Evolutionary conservation across 2,888 invertebrate species (phyloP), one percentile per base, ranked within the genome.

Genomic region (Heliconius erato): DNA sequence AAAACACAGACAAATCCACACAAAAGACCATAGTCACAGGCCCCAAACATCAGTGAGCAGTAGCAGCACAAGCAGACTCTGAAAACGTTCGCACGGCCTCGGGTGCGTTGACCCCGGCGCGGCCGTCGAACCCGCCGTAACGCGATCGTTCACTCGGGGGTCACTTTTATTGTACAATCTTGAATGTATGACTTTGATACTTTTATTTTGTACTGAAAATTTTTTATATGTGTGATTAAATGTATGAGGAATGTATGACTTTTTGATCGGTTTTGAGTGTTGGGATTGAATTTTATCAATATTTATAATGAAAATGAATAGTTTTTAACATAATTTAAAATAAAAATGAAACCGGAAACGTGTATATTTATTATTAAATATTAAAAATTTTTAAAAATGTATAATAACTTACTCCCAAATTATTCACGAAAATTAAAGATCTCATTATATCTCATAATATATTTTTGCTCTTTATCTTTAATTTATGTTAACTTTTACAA

Each of bases 81-180:
- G 86, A 85, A 86, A 86, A 84, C 84, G 85, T 78, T 80, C 81
- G 77, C 84, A 81, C 82, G 83, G 74, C 68, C 82, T 54, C 80
- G 69, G 84, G 83, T 81, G 74, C 78, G 77, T 69, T 84, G 86
- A 85, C 83, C 86, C 85, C 54, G 65, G 82, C 80, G 81, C 84
- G 87, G 86, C 59, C 87, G 82, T 83, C 82, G 86, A 83, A 78
- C 87, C 82, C 84, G 81, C 74, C 82, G 83, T 81, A 83, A 83
- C 81, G 79, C 83, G 84, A 84, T 79, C 84, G 44, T 83, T 84
- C 84, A 84, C 84, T 74, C 83, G 74, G 82, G 71, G 84, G 82
- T 85, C 85, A 84, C 81, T 74, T 77, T 79, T 71, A 80, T 80
- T 78, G 79, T 78, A 71, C 80, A 40, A 79, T 68, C 76, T 67